Base-by-base conservation (phyloP, 2,113 vertebrate genomes). In the Neolamprologus falcicula region DNA sequence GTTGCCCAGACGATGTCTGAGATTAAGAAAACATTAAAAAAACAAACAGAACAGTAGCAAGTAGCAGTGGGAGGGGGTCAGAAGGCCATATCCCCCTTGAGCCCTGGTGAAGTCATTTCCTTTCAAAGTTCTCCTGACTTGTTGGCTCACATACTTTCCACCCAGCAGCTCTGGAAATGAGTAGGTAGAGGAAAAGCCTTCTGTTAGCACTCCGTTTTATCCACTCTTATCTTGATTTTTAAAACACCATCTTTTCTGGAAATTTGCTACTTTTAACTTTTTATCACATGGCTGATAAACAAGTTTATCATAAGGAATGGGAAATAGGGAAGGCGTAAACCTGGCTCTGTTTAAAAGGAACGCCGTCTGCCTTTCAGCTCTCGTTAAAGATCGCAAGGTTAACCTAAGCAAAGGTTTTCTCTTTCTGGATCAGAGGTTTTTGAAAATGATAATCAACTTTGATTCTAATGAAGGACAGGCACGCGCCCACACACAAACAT, bases 81-180 rank as follows among this genome's bases (percentile, higher is more conserved):
- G 80, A 42, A 71, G 88, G 92, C 57, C 86, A 19, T 9, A 7
- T 90, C 90, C 88, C 86, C 73, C 5, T 45, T 6, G 82, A 85
- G 86, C 37, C 54, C 63, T 24, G 81, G 79, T 96, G 94, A 95
- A 90, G 81, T 94, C 10, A 95, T 93, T 96, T 96, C 94, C 95
- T 84, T 68, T 82, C 26, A 47, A 7, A 88, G 89, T 76, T 47
- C 91, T 88, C 84, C 83, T 88, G 89, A 91, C 82, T 88, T 83
- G 88, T 90, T 84, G 81, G 81, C 90, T 92, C 84, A 42, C 81
- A 40, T 42, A 10, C 47, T 90, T 92, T 88, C 80, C 89, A 85
- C 42, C 37, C 84, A 87, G 55, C 63, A 83, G 55, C 83, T 89
- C 50, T 89, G 87, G 90, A 89, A 91, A 83, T 63, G 54, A 86